A percentile compares a stretch with the other conserved stretches of the same genome.
phyloP scores from a whole-genome alignment of 2,888 invertebrate species.

The Spilosoma lubricipeda region DNA sequence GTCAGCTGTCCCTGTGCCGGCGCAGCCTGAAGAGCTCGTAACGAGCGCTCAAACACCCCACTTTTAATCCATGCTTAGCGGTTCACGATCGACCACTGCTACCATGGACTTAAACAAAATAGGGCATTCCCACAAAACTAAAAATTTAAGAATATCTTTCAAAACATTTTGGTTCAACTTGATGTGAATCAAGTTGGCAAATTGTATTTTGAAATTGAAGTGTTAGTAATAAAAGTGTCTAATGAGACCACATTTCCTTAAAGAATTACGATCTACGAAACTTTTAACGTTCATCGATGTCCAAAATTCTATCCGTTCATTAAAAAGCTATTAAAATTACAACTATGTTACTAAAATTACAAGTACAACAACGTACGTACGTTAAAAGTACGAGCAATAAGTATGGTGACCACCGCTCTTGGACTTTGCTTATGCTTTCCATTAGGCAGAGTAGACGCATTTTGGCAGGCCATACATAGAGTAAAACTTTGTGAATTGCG shows the following conservation, averaged over 20 bases:
- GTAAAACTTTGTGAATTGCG: conserved; percentile 38
- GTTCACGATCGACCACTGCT: conserved; percentile 48
- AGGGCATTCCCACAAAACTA: background rate
- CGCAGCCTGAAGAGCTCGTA: conserved; percentile 68
- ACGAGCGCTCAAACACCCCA: conserved; percentile 64
- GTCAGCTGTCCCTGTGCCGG: conserved; percentile 80
- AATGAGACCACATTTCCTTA: background rate
- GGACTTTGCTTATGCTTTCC: no score
- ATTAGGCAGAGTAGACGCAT: no score
- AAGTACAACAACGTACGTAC: no score
- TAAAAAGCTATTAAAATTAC: conserved; percentile 54
- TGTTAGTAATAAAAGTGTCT: conserved; percentile 3
- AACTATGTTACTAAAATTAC: no score
- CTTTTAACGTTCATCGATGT: conserved; percentile 21
- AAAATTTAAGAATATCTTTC: background rate
- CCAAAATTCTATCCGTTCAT: conserved; percentile 47
- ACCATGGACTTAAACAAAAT: conserved; percentile 50
- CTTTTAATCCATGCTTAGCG: conserved; percentile 74
- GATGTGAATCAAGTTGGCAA: background rate
- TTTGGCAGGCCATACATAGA: no score
- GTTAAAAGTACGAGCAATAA: no score
- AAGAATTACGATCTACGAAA: conserved; percentile 17
- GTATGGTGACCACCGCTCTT: no score
- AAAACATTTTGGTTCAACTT: background rate
- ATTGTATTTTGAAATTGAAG: background rate